Base-by-base conservation (phyloP, 2,888 invertebrate genomes). In the Chalcosyrphus nemorum region DNA sequence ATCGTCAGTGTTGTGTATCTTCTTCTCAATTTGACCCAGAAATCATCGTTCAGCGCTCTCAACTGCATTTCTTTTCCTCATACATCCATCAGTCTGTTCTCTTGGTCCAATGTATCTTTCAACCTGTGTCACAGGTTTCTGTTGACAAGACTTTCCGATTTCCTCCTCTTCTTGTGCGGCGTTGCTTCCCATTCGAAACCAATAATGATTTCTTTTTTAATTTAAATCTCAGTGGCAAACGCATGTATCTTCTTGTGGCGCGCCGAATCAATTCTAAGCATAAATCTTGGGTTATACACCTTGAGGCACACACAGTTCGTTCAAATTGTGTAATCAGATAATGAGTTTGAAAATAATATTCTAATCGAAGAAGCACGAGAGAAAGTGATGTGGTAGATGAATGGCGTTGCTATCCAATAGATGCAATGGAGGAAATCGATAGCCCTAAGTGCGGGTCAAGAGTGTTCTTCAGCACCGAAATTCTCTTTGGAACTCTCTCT, bases 251-350 rank as follows among this genome's bases (percentile, higher is more conserved):
- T 41, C 41, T 41, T 38, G 41, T 11, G 32, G 32, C 21, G 59
- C 9, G 15, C 17, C 52, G 32, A 59, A 50, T 68, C 35, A 15
- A 45, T 78, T 78, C 78, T 72, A 29, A 32, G 35, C 61, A 76
- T 76, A 72, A 78, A 78, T 82, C 78, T 61, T 45, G 7, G 54
- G 54, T 29, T 43, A 5, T 35, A 52, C 66, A 61, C 52, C 59
- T 38, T 59, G 50, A 43, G 66, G 75, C 32, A 9, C 75, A 38
- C n/a, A 50, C n/a, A n/a, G n/a, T n/a, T n/a, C n/a, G 27, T 63
- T 68, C 13, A 47, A 32, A 61, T 82, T 78, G 78, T 82, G 77
- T 82, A 78, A 82, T 77, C 78, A 59, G 56, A 66, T 78, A 78
- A 74, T 66, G 32, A 78, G 38, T 54, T n/a, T 41, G 29, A n/a